phyloP scores from a whole-genome alignment of 2,797 vertebrate genomes.

The Gymnothorax javanicus region DNA sequence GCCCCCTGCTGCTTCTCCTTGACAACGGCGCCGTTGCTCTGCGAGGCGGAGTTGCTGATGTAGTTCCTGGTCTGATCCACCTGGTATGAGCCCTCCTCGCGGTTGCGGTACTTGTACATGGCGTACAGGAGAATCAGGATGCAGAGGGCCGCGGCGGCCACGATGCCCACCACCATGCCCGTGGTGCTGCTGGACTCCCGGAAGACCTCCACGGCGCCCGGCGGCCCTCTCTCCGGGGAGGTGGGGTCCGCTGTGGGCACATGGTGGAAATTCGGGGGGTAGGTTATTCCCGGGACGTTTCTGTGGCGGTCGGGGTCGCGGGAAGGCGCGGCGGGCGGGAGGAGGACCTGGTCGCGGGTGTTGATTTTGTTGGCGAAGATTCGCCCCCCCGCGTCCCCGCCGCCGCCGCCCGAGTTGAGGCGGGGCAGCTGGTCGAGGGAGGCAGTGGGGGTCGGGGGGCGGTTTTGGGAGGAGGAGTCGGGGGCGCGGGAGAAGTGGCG shows the following conservation, averaged over 20 bases:
- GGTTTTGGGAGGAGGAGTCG: constrained; percentile 71
- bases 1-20: constrained; percentile 85
- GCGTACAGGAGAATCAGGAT: constrained; percentile 94
- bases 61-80: constrained; percentile 92
- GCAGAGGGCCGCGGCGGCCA: constrained; percentile 90
- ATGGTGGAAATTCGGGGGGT: constrained; percentile 85
- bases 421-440: constrained; percentile 69
- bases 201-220: constrained; percentile 87
- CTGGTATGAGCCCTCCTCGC: constrained; percentile 92
- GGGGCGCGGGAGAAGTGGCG: constrained; percentile 70
- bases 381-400: constrained; percentile 63
- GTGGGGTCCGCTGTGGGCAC: constrained; percentile 89
- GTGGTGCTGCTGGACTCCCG: constrained; percentile 93
- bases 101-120: constrained; percentile 96
- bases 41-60: constrained; percentile 89
- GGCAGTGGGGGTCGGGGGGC: constrained; percentile 67
- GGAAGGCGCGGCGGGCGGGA: constrained; percentile 75
- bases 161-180: constrained; percentile 93
- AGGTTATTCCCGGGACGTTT: constrained; percentile 78
- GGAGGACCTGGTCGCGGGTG: constrained; percentile 83
- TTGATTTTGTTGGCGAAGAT: constrained; percentile 93
- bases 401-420: constrained; percentile 62
- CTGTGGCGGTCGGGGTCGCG: constrained; percentile 75
- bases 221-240: constrained; percentile 81
- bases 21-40: constrained; percentile 86